A percentile compares a stretch with the other conserved stretches of the same genome.
These are phyloP conservation scores for Crotophaga sulcirostris DNA, from an alignment of 2,113 vertebrate species.

Conservation along the genomic window DNA sequence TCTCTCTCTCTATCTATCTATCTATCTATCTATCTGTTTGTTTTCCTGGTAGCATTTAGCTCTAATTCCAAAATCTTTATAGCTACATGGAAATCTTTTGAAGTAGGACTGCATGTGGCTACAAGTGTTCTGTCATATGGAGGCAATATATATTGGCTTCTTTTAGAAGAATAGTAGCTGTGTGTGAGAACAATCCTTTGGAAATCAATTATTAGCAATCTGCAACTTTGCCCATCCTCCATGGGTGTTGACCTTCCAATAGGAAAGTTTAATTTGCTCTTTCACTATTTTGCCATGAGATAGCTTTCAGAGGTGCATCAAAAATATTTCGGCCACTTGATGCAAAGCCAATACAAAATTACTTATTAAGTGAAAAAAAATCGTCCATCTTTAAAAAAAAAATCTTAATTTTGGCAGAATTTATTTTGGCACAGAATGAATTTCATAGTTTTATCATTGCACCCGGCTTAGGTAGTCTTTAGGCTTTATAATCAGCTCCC, in stretches of 20 bases:
- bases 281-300: not conserved
- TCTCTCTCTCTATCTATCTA: no score
- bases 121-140: not conserved
- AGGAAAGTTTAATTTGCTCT: not conserved
- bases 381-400: not conserved
- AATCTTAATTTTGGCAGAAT: not conserved
- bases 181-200: not conserved
- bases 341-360: not conserved
- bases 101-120: not conserved
- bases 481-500: not conserved
- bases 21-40: not conserved
- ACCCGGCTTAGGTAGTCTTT: not conserved
- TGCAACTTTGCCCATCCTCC: not conserved
- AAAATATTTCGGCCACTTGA: not conserved
- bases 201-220: not conserved
- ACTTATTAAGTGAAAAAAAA: not conserved
- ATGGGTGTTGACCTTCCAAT: not conserved
- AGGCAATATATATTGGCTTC: not conserved
- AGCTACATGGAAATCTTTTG: not conserved
- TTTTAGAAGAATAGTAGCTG: not conserved
- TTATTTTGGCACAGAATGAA: not conserved
- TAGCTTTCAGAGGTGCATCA: not conserved
- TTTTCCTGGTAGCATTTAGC: not conserved
- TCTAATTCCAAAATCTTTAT: not conserved
- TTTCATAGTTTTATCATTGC: not conserved